Conservation (phyloP, 92 coral and sea anemone species). For the Porites evermanni region DNA sequence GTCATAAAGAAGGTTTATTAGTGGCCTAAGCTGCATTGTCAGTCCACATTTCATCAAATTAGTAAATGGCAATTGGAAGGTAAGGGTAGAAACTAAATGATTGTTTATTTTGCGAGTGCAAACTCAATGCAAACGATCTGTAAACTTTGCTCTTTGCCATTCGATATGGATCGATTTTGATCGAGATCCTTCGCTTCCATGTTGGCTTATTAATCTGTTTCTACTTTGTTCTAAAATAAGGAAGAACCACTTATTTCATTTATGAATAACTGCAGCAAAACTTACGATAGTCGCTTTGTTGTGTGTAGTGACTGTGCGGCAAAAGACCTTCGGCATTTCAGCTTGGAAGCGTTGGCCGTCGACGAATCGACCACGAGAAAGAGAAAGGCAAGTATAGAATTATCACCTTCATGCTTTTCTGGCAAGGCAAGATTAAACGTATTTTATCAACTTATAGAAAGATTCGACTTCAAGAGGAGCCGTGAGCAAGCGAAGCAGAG, state of each 20-base stretch:
- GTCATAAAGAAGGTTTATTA: background rate
- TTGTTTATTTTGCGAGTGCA: conserved; percentile 30
- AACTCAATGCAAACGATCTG: conserved; percentile 1
- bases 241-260: background rate
- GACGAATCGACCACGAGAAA: conserved; percentile 61
- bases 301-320: conserved; percentile 58
- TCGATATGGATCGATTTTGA: conserved; percentile 8
- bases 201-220: background rate
- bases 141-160: conserved; percentile 25
- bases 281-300: conserved; percentile 5
- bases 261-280: background rate
- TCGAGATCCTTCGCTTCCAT: conserved; percentile 11
- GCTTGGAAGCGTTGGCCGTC: conserved; percentile 22
- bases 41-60: conserved; percentile 11
- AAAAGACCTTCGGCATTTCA: conserved; percentile 66
- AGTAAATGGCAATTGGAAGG: conserved; percentile 54
- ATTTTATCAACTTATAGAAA: conserved; percentile 47
- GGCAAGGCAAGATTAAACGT: background rate
- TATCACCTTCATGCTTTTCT: background rate
- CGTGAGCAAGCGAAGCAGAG: conserved; percentile 57
- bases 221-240: background rate
- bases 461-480: conserved; percentile 52
- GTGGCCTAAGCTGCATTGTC: background rate
- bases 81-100: background rate
- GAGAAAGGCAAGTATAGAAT: conserved; percentile 57